Percentiles rank a stretch among this genome's conserved stretches.
phyloP scores from a whole-genome alignment of 1,140 invertebrate genomes.

The Bombus turneri region DNA sequence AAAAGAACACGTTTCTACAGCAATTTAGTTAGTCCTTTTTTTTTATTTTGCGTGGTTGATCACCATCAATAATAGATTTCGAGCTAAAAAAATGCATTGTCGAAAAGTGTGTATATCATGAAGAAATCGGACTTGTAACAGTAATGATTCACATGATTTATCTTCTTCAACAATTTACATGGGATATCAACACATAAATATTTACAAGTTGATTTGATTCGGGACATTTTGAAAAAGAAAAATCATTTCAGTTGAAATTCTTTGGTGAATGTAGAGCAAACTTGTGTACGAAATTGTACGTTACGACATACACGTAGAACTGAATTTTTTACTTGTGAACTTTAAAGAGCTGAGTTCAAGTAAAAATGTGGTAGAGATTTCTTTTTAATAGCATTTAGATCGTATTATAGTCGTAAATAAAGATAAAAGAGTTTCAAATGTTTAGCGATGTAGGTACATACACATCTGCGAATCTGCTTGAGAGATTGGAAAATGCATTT shows the following conservation, averaged over 20 bases:
- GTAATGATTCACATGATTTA: conserved; percentile 1
- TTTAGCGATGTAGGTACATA: background rate
- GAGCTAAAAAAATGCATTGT: background rate
- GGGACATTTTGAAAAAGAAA: background rate
- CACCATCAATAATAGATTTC: conserved; percentile 13
- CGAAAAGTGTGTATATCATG: background rate
- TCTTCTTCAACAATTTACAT: conserved; percentile 2
- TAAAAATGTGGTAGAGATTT: background rate
- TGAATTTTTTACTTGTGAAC: background rate
- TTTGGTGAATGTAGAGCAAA: too few relatives aligned
- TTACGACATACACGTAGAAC: too few relatives aligned
- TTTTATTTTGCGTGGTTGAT: background rate
- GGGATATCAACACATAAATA: background rate
- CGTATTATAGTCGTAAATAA: background rate
- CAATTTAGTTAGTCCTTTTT: background rate
- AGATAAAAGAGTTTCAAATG: background rate
- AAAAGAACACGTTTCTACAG: background rate
- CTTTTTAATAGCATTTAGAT: background rate
- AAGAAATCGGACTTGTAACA: background rate
- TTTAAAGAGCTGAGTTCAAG: background rate
- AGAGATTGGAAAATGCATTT: background rate
- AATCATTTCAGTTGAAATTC: background rate
- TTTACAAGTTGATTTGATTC: background rate
- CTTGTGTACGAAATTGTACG: background rate
- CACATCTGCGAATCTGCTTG: background rate